Evolutionary conservation across 2,888 invertebrate genomes (phyloP).

Genomic region (Patella pellucida): DNA sequence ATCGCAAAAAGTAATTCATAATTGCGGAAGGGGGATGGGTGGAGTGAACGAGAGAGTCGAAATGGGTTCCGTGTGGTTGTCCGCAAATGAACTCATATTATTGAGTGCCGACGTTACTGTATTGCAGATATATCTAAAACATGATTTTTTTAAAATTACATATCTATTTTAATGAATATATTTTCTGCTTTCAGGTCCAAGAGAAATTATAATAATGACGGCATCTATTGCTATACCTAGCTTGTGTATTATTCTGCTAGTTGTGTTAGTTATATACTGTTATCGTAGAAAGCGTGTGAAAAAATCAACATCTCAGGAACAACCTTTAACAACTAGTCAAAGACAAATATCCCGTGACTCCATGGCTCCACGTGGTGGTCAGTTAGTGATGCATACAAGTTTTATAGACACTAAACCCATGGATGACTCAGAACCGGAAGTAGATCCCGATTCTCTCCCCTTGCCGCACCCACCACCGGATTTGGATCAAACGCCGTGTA

Average conservation of each 20-base stretch:
- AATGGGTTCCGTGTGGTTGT: not conserved
- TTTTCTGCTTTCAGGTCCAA: constrained; percentile 49
- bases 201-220: constrained; percentile 53
- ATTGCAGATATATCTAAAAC: not conserved
- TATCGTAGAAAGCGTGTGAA: constrained; percentile 47
- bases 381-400: constrained; percentile 56
- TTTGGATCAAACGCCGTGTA: constrained; percentile 2
- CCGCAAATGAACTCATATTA: not conserved
- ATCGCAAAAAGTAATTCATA: too few species aligned
- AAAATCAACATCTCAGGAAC: constrained; percentile 53
- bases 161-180: too few species aligned
- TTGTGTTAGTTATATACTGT: constrained; percentile 48
- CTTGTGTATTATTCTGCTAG: constrained; percentile 44
- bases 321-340: constrained; percentile 46
- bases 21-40: too few species aligned
- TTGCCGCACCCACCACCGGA: not conserved
- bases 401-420: constrained; percentile 37
- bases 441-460: constrained; percentile 7
- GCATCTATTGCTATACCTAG: constrained; percentile 54
- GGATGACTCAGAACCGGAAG: constrained; percentile 19
- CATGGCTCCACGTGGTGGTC: constrained; percentile 41
- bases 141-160: too few species aligned
- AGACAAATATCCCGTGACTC: constrained; percentile 34
- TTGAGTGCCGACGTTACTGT: not conserved
- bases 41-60: too few species aligned